Base-by-base conservation (phyloP, 1,140 invertebrate genomes). In the Brachionus sp. region DNA sequence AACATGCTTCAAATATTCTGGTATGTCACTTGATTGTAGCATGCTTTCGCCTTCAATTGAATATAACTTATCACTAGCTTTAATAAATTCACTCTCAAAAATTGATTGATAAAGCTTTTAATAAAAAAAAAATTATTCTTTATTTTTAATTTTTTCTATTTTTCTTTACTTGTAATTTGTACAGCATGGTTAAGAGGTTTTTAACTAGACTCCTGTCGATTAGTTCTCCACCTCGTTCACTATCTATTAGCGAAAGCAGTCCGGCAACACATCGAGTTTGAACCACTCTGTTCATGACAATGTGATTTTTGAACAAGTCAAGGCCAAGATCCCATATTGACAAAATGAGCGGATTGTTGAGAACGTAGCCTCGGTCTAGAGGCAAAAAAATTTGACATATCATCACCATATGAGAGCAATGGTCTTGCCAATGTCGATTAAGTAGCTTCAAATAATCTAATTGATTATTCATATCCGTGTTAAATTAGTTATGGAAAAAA, bases 11-110 rank as follows among this genome's bases (percentile, higher is more conserved):
- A 99, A 98, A 89, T 98, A 99, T 86, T 98, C 95, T 75, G 96
- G 96, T 77, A 97, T 97, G 90, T 95, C 97, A 90, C 99, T 99
- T 91, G 98, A 96, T 62, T 93, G 95, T 85, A 99, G 91, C 90
- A 98, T 98, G 89, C 97, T 98, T 90, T 99, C 96, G 90, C 96
- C 97, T 91, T 98, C 97, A 91, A 96, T 93, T 94, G 93, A 94
- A 90, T 99, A 99, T 91, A 99, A 99, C 87, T 98, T 96, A 68
- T 95, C 94, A 84, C 96, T 98, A 88, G 99, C 96, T 84, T 95
- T 92, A 46, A 99, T 91, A 90, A 99, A 99, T 0, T 96, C 96
- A 86, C 94, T 92, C 89, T 99, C 98, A 90, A 99, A 99, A 89
- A 99, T 97, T 90, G 98, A 95, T 90, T 98, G 96, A 88, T 99